Base-by-base conservation (phyloP, 2,113 vertebrate species). In the Engystomops pustulosus region DNA sequence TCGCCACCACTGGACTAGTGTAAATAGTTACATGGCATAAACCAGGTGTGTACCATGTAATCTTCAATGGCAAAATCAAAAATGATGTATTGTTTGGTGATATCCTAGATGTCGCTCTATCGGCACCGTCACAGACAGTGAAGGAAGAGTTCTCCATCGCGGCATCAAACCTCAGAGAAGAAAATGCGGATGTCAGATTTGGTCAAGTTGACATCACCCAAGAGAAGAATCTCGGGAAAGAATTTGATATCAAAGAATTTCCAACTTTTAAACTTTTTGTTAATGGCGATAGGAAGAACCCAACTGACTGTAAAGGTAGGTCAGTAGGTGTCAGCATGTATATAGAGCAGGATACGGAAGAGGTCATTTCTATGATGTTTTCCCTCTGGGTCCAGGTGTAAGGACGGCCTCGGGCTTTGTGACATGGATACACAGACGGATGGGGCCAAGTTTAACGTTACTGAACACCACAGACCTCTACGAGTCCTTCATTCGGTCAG, bases 381-480 rank as follows among this genome's bases (percentile, higher is more conserved):
- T 15, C 85, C 9, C 89, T 75, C 86, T 14, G 74, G 86, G 82
- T 15, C 15, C 74, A 98, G 97, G 90, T 87, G 94, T 96, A 55
- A 93, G 94, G 89, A 94, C 88, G 67, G 94, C 95, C 0, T 87
- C 94, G 7, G 90, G 94, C 11, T 95, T 99, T 86, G 80, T 96
- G 45, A 96, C 95, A 0, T 98, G 96, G 96, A 85, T 98, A 76
- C 94, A 92, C 87, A 95, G 96, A 90, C 94, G 95, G 90, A 93
- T 89, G 4, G 96, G 96, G 27, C 90, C 91, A 6, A 94, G 93
- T 62, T 87, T 91, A 6, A 90, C 94, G 86, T 86, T 95, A 80
- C 91, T 98, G 81, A 90, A 90, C 55, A 90, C 93, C 67, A 88
- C 93, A 0, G 88, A 87, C 55, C 90, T 95, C 85, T 88, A 91